Evolutionary conservation across 2,797 vertebrate genomes (phyloP).

Genomic region (Rousettus madagascariensis): DNA sequence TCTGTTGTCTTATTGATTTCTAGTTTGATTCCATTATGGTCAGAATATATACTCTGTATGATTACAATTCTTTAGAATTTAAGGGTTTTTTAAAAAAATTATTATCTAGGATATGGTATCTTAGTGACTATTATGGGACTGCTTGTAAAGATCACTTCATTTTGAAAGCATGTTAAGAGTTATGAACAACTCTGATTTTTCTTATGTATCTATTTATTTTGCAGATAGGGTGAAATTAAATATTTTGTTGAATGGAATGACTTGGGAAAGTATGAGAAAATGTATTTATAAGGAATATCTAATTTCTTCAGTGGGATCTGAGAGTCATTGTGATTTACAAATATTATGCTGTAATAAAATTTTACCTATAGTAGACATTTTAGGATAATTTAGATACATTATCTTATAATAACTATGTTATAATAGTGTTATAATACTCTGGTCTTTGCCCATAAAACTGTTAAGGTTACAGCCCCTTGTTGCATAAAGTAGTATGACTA

Average conservation of each 20-base stretch:
- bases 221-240: neutral
- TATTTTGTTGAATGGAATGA: neutral
- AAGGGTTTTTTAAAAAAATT: neutral
- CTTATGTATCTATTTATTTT: neutral
- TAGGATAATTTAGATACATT: neutral
- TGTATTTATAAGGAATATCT: neutral
- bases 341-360: neutral
- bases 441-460: neutral
- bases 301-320: neutral
- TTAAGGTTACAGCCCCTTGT: neutral
- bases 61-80: neutral
- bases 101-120: neutral
- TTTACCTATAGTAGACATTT: neutral
- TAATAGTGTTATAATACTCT: neutral
- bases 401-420: neutral
- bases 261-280: neutral
- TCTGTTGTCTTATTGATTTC: neutral
- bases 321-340: neutral
- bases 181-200: neutral
- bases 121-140: neutral
- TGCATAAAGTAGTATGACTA: neutral
- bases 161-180: constrained; percentile 3
- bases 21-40: neutral
- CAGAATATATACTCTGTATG: neutral
- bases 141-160: neutral